Evolutionary conservation across 2,888 invertebrate species (phyloP).

Genomic region (Dynastes hyllus): DNA sequence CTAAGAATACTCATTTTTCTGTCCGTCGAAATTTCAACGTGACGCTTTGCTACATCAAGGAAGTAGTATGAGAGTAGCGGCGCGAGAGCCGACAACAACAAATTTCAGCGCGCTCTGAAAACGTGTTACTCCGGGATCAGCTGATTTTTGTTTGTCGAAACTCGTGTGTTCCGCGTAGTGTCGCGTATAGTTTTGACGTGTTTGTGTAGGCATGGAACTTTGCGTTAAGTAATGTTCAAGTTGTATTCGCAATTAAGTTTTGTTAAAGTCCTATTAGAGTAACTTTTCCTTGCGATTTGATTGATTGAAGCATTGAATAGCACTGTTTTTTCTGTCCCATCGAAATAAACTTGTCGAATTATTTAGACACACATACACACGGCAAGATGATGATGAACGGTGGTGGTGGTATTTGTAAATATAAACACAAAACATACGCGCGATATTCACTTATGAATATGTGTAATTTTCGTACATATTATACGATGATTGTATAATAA

Average conservation of each 20-base stretch:
- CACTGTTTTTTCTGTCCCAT: conserved; percentile 25
- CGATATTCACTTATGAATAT: conserved; percentile 45
- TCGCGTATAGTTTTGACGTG: conserved; percentile 39
- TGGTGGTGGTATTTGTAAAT: conserved; percentile 8
- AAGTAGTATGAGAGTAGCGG: conserved; percentile 11
- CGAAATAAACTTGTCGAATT: conserved; percentile 15
- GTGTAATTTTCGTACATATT: conserved; percentile 27
- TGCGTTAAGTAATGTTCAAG: neutral
- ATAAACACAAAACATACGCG: conserved; percentile 39
- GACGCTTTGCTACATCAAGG: conserved; percentile 1
- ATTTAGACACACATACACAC: conserved; percentile 42
- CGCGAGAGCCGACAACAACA: conserved; percentile 42
- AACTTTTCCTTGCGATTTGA: conserved; percentile 1
- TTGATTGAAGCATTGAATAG: neutral
- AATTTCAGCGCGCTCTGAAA: conserved; percentile 46
- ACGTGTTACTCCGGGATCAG: conserved; percentile 50
- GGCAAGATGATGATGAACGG: conserved; percentile 7
- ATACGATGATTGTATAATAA: neutral
- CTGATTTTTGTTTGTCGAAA: conserved; percentile 53
- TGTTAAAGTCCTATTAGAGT: neutral
- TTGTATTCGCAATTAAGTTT: neutral
- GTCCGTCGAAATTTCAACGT: conserved; percentile 22
- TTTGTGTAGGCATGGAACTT: neutral
- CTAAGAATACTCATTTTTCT: neutral
- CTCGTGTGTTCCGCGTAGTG: conserved; percentile 42